A percentile compares a stretch with the other conserved stretches of the same genome.
These are phyloP conservation scores for Furcifer pardalis DNA, from an alignment of 2,797 vertebrate species.

Conservation along the genomic window DNA sequence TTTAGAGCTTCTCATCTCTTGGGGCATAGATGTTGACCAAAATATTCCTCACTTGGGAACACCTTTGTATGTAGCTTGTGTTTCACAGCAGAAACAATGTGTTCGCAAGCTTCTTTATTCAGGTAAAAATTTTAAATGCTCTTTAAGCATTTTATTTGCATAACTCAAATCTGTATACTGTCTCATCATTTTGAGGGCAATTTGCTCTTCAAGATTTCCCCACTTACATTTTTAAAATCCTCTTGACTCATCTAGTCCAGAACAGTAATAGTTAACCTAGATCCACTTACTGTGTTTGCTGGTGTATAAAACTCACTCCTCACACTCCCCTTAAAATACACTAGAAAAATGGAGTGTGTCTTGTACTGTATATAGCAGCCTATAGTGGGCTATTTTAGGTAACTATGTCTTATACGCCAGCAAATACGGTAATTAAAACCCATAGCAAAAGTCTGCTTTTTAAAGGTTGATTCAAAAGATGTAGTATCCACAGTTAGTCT, in stretches of 20 bases:
- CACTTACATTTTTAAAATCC: not conserved
- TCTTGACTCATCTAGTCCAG: not conserved
- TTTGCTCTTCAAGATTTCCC: not conserved
- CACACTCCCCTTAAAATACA: no score
- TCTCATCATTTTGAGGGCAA: not conserved
- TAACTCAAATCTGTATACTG: not conserved
- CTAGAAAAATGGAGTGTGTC: no score
- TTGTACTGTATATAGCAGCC: no score
- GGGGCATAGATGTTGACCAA: constrained; percentile 92
- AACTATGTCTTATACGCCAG: no score
- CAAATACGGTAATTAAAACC: not conserved
- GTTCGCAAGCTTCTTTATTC: constrained; percentile 90
- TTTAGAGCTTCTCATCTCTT: constrained; percentile 89
- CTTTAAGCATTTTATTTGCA: not conserved
- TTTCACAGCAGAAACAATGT: constrained; percentile 88
- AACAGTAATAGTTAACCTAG: not conserved
- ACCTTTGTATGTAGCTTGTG: constrained; percentile 89
- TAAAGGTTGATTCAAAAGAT: constrained; percentile 16
- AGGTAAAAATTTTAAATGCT: constrained; percentile 76
- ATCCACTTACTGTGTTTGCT: no score
- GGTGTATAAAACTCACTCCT: no score
- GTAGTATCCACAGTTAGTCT: not conserved
- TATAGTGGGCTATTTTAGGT: no score
- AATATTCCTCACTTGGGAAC: constrained; percentile 93
- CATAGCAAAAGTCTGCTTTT: not conserved